Evolutionary conservation across 2,113 vertebrate species (phyloP).

Genomic region (Tenrec ecaudatus): DNA sequence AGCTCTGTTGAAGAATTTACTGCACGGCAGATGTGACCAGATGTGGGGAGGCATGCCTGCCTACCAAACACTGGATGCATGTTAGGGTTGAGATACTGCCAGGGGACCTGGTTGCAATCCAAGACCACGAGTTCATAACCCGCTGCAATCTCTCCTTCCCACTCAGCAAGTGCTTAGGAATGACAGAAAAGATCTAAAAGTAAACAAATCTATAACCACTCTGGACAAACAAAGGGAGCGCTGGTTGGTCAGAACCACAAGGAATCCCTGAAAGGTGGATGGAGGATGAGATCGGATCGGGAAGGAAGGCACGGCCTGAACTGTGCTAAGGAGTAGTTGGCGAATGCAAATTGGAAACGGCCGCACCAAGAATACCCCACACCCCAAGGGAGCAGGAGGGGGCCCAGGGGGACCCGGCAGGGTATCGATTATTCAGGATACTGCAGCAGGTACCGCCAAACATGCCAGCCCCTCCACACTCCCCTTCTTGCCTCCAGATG

Average conservation of each 20-base stretch:
- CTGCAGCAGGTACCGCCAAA: not conserved
- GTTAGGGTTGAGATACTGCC: not conserved
- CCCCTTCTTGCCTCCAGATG: not conserved
- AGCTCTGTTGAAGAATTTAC: too few relatives aligned
- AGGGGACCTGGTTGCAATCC: not conserved
- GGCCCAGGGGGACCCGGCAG: not conserved
- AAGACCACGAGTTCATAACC: not conserved
- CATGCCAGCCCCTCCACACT: not conserved
- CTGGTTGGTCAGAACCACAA: not conserved
- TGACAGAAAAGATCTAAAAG: conserved; percentile 6
- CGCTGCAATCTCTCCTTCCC: not conserved
- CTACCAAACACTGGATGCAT: not conserved
- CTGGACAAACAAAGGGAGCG: not conserved
- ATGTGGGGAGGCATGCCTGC: too few relatives aligned
- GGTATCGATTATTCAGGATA: not conserved
- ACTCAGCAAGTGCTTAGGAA: not conserved
- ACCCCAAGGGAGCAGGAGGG: not conserved
- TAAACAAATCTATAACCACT: conserved; percentile 22
- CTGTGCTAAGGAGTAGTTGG: not conserved
- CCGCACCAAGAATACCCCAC: too few relatives aligned
- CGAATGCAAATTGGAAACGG: not conserved
- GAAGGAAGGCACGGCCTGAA: conserved; percentile 15
- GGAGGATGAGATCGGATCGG: not conserved
- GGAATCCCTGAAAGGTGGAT: conserved; percentile 18
- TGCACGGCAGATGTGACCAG: too few relatives aligned